Evolutionary conservation across 1,140 invertebrate species (phyloP), one percentile per base, ranked within the genome.

Genomic region (Thaumetopoea pityocampa): DNA sequence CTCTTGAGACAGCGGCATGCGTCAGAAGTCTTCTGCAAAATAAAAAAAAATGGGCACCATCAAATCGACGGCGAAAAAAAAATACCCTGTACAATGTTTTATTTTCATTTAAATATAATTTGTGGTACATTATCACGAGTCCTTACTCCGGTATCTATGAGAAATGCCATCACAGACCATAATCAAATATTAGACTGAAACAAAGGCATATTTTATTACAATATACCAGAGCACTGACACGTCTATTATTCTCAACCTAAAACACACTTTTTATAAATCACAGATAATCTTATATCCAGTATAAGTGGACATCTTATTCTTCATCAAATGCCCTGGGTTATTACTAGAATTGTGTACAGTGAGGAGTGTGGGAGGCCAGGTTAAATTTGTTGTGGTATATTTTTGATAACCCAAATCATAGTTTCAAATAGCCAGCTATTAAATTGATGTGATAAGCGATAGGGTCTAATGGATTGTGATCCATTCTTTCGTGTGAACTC

Each of bases 401-500:
- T 44, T 43, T 37, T 38, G 37, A 48, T 44, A 29, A 40, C 28
- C 38, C 20, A 24, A 38, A 41, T 30, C 34, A 49, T 50, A 50
- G 46, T 55, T 45, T 55, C 42, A 55, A 55, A 55, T 55, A 32
- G 42, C 46, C 37, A 41, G 32, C 46, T 50, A 50, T 55, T 50
- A 55, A 46, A 38, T 43, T 50, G 47, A 36, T 55, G 44, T 50
- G 47, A 55, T 55, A 55, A 48, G 40, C 24, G 35, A 53, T 53
- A 44, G 12, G 37, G 11, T 30, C 26, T 52, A 52, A 52, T 52
- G 43, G 43, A 42, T 47, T 32, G 27, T 22, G 50, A 17, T 5
- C 11, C 20, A 33, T 33, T 10, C 8, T 7, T 35, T 23, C 20
- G 11, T 35, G 33, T 35, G 33, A 24, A 35, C 33, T 24, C 3